phyloP scores from a whole-genome alignment of 2,888 invertebrate species.

The Hipparchia sbordonii region DNA sequence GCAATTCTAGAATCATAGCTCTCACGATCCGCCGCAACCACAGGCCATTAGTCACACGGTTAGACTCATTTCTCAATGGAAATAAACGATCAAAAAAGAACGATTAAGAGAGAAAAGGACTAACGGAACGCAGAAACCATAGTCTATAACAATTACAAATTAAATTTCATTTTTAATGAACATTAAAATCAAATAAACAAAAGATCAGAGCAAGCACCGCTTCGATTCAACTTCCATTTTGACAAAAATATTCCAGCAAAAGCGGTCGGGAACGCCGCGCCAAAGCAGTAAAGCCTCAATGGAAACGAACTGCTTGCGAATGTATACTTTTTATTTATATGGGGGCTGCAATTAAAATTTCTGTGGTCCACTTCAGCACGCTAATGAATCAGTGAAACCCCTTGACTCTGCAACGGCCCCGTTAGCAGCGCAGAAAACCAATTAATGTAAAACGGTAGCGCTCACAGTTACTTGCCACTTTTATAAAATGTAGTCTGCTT shows the following conservation, averaged over 20 bases:
- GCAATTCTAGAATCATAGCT: conserved; percentile 53
- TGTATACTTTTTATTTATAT: conserved; percentile 38
- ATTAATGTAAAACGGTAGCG: conserved; percentile 61
- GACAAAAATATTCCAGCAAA: conserved; percentile 8
- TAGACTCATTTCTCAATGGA: conserved; percentile 42
- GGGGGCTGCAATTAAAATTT: conserved; percentile 66
- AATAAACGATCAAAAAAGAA: conserved; percentile 35
- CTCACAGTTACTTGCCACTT: conserved; percentile 50
- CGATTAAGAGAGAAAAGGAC: conserved; percentile 25
- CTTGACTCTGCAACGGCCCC: conserved; percentile 51
- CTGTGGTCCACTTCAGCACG: conserved; percentile 62
- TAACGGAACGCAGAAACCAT: conserved; percentile 17
- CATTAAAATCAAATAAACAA: conserved; percentile 7
- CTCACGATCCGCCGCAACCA: conserved; percentile 59
- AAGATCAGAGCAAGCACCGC: conserved; percentile 7
- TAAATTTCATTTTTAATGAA: conserved; percentile 1
- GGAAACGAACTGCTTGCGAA: conserved; percentile 10
- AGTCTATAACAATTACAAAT: conserved; percentile 12
- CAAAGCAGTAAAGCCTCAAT: conserved; percentile 15
- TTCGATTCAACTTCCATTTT: conserved; percentile 15
- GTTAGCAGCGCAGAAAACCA: conserved; percentile 60
- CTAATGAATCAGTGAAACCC: conserved; percentile 61
- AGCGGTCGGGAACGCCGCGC: conserved; percentile 12
- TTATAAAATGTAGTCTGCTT: conserved; percentile 37
- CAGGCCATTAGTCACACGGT: conserved; percentile 60